Evolutionary conservation across 2,797 vertebrate genomes (phyloP).

Genomic region (Acestrorhynchus altus): DNA sequence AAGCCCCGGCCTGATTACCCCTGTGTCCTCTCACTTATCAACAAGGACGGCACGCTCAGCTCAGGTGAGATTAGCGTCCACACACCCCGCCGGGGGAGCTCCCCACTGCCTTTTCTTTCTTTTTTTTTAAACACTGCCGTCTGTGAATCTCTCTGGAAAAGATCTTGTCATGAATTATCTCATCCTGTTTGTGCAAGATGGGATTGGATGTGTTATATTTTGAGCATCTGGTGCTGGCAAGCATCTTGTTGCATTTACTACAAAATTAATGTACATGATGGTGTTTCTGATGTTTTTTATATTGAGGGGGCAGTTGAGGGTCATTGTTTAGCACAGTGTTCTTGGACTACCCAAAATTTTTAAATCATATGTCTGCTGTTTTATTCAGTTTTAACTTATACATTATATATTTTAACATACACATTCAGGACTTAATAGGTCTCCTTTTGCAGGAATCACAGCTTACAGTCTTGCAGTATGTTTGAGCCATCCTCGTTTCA

Average conservation of each 20-base stretch:
- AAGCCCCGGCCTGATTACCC: conserved; percentile 57
- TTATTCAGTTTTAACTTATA: no score
- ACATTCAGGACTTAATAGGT: no score
- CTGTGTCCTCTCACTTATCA: conserved; percentile 77
- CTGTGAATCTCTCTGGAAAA: background rate
- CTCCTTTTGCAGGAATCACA: no score
- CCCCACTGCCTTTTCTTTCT: background rate
- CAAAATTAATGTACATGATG: background rate
- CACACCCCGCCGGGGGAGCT: background rate
- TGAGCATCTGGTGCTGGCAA: conserved; percentile 10
- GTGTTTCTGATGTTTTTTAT: background rate
- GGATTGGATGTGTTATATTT: background rate
- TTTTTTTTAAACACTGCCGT: background rate
- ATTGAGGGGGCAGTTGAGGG: background rate
- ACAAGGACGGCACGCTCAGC: conserved; percentile 75
- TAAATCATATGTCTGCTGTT: no score
- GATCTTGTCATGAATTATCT: conserved; percentile 14
- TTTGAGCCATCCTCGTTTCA: no score
- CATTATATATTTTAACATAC: no score
- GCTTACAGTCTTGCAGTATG: no score
- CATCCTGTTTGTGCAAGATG: background rate
- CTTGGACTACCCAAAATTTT: no score
- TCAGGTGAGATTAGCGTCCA: conserved; percentile 73
- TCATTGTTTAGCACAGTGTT: no score
- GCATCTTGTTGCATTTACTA: background rate